Percentiles rank a stretch among this genome's conserved stretches.
These are phyloP conservation scores for Nasua narica DNA, from an alignment of 2,797 vertebrate genomes.

Conservation along the genomic window DNA sequence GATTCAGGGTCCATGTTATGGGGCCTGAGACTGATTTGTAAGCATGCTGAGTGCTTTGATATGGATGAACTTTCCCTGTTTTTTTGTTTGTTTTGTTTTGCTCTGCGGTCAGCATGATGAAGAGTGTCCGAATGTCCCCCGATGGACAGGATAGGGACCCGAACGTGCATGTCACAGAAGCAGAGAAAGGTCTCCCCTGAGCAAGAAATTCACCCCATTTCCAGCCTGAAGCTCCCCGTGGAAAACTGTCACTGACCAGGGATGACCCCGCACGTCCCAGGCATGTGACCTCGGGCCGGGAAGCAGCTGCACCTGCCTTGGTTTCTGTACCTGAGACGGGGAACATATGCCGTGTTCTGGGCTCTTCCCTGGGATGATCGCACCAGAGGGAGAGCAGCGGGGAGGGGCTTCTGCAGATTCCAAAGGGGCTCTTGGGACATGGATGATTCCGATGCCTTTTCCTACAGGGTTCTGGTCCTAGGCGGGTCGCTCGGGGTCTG, in stretches of 20 bases:
- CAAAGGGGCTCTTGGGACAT: fast-evolving
- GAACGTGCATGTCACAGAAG: not conserved
- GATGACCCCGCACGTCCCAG: fast-evolving
- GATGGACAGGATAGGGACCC: fast-evolving
- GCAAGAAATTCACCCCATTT: not conserved
- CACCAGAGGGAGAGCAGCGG: fast-evolving
- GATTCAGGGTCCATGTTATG: fast-evolving
- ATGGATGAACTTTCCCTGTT: fast-evolving
- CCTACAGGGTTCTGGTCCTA: too few relatives aligned
- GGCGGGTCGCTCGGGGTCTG: not conserved
- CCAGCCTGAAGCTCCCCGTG: not conserved
- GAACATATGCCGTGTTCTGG: fast-evolving
- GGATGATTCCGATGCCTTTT: fast-evolving
- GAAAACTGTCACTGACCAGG: fast-evolving
- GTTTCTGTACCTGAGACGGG: not conserved
- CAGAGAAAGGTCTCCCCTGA: fast-evolving
- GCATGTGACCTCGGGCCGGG: not conserved
- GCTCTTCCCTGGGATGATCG: fast-evolving
- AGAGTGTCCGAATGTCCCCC: too few relatives aligned
- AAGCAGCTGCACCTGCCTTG: too few relatives aligned
- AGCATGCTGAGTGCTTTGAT: not conserved
- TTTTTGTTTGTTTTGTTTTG: too few relatives aligned
- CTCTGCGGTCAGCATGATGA: not conserved
- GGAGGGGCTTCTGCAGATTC: not conserved
- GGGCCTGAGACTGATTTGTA: not conserved